Conservation (phyloP, 64 coral and sea anemone genomes). For the Hydrozoanthus tunicans region DNA sequence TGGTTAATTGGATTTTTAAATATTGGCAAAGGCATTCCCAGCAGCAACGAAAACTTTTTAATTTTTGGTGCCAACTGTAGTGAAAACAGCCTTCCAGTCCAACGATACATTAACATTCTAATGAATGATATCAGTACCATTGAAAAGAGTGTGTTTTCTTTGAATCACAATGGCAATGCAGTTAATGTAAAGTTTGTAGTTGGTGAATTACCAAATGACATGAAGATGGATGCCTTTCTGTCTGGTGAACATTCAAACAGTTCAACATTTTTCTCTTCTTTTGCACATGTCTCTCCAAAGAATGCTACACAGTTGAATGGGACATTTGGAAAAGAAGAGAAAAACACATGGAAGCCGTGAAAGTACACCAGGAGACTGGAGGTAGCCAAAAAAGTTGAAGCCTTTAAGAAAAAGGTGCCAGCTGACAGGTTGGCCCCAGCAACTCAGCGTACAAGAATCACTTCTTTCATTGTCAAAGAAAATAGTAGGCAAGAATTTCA, state of each 20-base stretch:
- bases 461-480: conserved; percentile 36
- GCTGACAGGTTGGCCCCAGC: conserved; percentile 2
- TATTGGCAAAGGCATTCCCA: conserved; percentile 13
- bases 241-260: conserved; percentile 34
- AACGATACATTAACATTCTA: conserved; percentile 33
- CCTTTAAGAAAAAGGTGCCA: conserved; percentile 40
- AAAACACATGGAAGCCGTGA: conserved; percentile 50
- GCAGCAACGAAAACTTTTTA: conserved; percentile 34
- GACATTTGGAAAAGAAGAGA: conserved; percentile 23
- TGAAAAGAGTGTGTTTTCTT: conserved; percentile 23
- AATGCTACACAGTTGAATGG: conserved; percentile 46
- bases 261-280: conserved; percentile 50
- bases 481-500: conserved; percentile 49
- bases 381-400: conserved; percentile 18
- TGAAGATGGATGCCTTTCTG: conserved; percentile 53
- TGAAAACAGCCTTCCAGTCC: conserved; percentile 31
- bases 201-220: conserved; percentile 52
- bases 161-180: conserved; percentile 26
- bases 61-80: conserved; percentile 49
- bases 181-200: conserved; percentile 28
- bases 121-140: conserved; percentile 33
- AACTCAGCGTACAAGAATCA: conserved; percentile 16
- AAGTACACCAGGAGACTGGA: conserved; percentile 19
- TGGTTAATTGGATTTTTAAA: conserved; percentile 44
- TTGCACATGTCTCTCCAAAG: conserved; percentile 41